Evolutionary conservation across 2,113 vertebrate species (phyloP).

Genomic region (Ardeotis arabs): DNA sequence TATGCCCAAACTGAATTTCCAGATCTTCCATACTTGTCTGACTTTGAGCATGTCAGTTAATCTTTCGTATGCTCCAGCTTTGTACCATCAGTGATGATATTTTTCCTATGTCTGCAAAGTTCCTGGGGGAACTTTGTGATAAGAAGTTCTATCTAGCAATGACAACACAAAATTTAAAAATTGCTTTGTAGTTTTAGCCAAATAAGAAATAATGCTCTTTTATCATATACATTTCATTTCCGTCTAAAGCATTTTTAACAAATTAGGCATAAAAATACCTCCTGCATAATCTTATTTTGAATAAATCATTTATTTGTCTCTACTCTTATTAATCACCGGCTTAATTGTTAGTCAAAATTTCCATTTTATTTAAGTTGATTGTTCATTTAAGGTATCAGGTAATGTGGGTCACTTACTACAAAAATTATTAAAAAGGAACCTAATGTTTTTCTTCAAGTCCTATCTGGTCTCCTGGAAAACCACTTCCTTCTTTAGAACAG

Average conservation of each 20-base stretch:
- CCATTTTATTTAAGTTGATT: neutral
- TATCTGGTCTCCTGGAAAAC: slow-evolving; percentile 17
- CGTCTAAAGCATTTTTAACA: neutral
- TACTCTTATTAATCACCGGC: neutral
- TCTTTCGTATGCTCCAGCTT: neutral
- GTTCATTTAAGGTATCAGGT: neutral
- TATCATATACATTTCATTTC: neutral
- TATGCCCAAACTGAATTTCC: neutral
- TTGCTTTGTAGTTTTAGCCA: neutral
- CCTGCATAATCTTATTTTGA: neutral
- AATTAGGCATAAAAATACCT: neutral
- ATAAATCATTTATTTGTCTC: neutral
- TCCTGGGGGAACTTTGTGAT: neutral
- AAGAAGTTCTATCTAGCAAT: neutral
- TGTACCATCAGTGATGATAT: neutral
- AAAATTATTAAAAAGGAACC: neutral
- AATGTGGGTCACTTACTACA: neutral
- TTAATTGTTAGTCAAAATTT: neutral
- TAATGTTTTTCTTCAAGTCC: slow-evolving; percentile 6
- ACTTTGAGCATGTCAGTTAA: neutral
- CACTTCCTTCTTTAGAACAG: neutral
- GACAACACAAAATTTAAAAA: neutral
- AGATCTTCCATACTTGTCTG: neutral
- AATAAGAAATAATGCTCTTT: neutral
- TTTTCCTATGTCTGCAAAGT: neutral